Percentiles rank a stretch among this genome's conserved stretches.
These are phyloP conservation scores for Isaurus tuberculatus DNA, from an alignment of 92 coral and sea anemone species.

Conservation along the genomic window DNA sequence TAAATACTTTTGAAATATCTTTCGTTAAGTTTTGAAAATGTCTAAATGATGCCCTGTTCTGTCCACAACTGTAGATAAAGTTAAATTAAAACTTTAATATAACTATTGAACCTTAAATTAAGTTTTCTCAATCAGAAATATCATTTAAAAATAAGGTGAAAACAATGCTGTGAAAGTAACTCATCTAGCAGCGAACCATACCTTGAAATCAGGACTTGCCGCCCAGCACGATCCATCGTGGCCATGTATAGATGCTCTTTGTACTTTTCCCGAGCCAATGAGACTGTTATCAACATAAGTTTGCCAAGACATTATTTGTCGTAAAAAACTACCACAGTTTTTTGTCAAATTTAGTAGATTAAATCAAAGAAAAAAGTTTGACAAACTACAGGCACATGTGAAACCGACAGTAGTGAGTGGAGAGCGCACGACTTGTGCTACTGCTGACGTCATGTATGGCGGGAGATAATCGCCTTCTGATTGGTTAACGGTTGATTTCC, in stretches of 20 bases:
- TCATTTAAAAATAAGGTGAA: not conserved
- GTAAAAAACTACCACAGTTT: not conserved
- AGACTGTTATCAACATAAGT: slow-evolving; percentile 79
- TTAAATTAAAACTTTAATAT: not conserved
- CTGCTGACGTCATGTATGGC: slow-evolving; percentile 51
- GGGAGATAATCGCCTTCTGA: slow-evolving; percentile 37
- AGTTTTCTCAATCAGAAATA: not conserved
- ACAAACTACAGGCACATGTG: slow-evolving; percentile 13
- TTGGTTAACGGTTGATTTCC: slow-evolving; percentile 39
- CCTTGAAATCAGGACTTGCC: slow-evolving; percentile 74
- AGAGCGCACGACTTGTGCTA: not conserved
- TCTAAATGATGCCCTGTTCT: not conserved
- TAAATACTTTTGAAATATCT: not conserved
- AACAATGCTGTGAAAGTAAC: not conserved
- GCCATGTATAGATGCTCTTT: slow-evolving; percentile 77
- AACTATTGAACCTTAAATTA: not conserved
- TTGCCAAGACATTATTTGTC: slow-evolving; percentile 82
- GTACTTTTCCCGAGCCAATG: slow-evolving; percentile 73
- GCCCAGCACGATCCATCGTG: slow-evolving; percentile 84
- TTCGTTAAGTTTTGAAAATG: too few relatives aligned
- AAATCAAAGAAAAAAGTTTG: not conserved
- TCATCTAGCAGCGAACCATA: slow-evolving; percentile 28
- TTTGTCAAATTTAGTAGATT: not conserved
- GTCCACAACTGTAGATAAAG: not conserved
- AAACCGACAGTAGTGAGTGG: slow-evolving; percentile 33